A percentile compares a stretch with the other conserved stretches of the same genome.
Conservation (phyloP, 1,140 invertebrate genomes). For the Drosophila tristis region DNA sequence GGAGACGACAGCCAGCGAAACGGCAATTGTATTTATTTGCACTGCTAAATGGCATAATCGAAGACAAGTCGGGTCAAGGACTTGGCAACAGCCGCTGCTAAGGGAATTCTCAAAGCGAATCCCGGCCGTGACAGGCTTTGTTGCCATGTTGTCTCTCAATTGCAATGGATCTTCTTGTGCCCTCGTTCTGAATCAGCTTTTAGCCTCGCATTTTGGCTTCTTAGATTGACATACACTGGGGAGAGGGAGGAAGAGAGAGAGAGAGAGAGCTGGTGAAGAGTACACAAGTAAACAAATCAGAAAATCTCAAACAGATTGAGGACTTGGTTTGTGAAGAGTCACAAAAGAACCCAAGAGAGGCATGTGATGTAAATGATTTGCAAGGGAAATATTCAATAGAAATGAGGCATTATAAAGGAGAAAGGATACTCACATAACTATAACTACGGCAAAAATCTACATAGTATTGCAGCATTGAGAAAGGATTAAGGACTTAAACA, state of each 20-base stretch:
- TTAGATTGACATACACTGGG: conserved; percentile 14
- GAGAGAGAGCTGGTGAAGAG: neutral
- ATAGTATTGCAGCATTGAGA: too few relatives aligned
- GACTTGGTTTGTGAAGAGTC: too few relatives aligned
- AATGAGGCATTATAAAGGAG: too few relatives aligned
- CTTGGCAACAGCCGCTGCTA: conserved; percentile 17
- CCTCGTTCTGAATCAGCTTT: neutral
- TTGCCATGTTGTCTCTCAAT: conserved; percentile 23
- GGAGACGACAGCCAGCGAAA: conserved; percentile 9
- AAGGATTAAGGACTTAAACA: too few relatives aligned
- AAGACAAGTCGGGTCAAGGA: conserved; percentile 57
- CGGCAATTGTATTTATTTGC: conserved; percentile 79
- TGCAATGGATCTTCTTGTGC: conserved; percentile 6
- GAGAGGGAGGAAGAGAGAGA: neutral
- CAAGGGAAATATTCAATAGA: too few relatives aligned
- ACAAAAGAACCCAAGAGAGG: too few relatives aligned
- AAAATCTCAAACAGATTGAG: neutral
- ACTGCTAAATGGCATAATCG: conserved; percentile 77
- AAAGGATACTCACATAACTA: too few relatives aligned
- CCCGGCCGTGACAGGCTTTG: conserved; percentile 19
- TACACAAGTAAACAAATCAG: conserved; percentile 8
- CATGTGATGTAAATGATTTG: too few relatives aligned
- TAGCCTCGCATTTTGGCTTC: neutral
- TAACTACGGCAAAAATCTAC: too few relatives aligned
- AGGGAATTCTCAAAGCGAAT: conserved; percentile 8